phyloP scores from a whole-genome alignment of 2,113 vertebrate species.

The Sinocyclocheilus anshuiensis region DNA sequence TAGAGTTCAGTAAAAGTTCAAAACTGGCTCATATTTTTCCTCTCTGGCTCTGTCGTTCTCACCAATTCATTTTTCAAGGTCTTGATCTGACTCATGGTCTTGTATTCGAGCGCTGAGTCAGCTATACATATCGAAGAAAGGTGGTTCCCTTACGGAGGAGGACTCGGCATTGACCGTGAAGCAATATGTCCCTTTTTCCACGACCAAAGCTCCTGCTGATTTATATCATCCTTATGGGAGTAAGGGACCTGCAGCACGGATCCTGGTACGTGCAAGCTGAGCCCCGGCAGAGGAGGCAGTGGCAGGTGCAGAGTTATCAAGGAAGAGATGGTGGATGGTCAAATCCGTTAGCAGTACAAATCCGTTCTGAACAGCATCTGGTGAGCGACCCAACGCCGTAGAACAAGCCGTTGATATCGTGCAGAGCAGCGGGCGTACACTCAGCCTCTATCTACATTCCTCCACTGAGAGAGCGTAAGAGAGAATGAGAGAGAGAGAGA shows the following conservation, averaged over 20 bases:
- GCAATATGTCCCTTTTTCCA: conserved; percentile 18
- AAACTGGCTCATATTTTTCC: conserved; percentile 11
- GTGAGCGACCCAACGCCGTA: conserved; percentile 14
- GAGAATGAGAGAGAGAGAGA: conserved; percentile 27
- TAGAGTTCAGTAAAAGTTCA: conserved; percentile 3
- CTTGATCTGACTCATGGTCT: conserved; percentile 23
- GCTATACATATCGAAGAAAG: conserved; percentile 43
- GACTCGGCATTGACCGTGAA: not conserved
- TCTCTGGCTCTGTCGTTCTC: not conserved
- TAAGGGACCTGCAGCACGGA: conserved; percentile 1
- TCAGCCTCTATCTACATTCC: conserved; percentile 54
- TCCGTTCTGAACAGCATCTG: conserved; percentile 39
- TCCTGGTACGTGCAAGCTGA: not conserved
- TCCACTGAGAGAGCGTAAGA: conserved; percentile 44
- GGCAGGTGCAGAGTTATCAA: conserved; percentile 12
- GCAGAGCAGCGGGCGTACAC: conserved; percentile 43
- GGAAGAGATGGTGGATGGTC: not conserved
- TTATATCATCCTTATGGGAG: conserved; percentile 33
- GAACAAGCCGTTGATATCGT: conserved; percentile 48
- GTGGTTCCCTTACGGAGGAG: not conserved
- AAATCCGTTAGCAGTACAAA: conserved; percentile 46
- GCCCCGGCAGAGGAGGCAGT: not conserved
- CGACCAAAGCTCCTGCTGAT: conserved; percentile 31
- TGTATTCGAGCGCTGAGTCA: conserved; percentile 49
- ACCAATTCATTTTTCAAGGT: conserved; percentile 24